Conservation (phyloP, 35 echinoderm and acorn worm species). For the Heliocidaris erythrogramma region DNA sequence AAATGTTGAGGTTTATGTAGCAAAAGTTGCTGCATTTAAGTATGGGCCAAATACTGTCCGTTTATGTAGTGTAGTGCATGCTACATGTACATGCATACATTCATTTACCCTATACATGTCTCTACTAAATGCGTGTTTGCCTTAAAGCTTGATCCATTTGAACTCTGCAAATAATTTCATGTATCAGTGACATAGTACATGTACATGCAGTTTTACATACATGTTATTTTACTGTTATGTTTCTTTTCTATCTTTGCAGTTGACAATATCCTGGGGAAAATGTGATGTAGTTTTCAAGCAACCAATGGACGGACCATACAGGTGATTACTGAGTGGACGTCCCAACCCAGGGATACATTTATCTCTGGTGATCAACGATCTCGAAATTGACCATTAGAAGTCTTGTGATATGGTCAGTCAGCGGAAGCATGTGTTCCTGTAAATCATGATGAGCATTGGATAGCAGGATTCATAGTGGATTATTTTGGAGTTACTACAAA, state of each 20-base stretch:
- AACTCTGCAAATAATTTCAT: no score
- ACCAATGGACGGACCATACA: conserved; percentile 46
- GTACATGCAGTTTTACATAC: no score
- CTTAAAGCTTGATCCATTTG: no score
- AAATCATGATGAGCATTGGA: not conserved
- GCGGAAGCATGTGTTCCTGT: not conserved
- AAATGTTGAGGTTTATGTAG: no score
- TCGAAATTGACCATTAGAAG: not conserved
- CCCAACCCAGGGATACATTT: not conserved
- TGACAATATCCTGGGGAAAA: not conserved
- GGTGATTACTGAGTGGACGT: conserved; percentile 16
- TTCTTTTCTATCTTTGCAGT: not conserved
- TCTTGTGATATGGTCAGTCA: not conserved
- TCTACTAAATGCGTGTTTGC: no score
- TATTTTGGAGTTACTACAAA: conserved; percentile 3
- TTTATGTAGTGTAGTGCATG: no score
- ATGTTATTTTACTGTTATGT: no score
- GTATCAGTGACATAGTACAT: no score
- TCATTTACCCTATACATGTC: no score
- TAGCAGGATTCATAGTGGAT: not conserved
- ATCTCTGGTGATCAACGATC: not conserved
- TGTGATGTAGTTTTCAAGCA: not conserved
- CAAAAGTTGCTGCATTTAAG: no score
- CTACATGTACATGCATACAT: no score
- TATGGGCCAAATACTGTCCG: no score